Evolutionary conservation across 2,888 invertebrate genomes (phyloP), one percentile per base, ranked within the genome.

Genomic region (Lochmaea crataegi): DNA sequence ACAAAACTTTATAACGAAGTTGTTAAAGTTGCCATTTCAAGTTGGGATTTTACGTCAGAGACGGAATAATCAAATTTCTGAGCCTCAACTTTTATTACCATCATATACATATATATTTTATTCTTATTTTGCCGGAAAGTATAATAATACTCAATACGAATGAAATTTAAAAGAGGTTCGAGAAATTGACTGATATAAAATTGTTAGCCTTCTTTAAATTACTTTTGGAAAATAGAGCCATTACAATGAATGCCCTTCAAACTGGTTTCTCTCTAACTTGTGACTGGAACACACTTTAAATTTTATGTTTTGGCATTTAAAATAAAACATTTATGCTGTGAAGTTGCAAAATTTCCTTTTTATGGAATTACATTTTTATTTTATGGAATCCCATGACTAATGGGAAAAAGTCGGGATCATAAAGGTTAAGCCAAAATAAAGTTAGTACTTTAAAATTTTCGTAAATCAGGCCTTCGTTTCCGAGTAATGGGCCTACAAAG

Each of bases 11-110:
- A 74, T 78, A 75, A 78, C 75, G 76, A 74, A 75, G 76, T 77
- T 77, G 74, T 75, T 78, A 74, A 71, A 76, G 76, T 78, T 76
- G 75, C 75, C 76, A 75, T 77, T 77, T 78, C 73, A 73, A 76
- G 74, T 68, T 75, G 74, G 56, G 69, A 74, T 74, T 78, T 78
- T 76, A 66, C 73, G 42, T 63, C 73, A 68, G 63, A 66, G 57
- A 68, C 60, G 72, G 45, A 64, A 38, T 65, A 74, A 75, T 69
- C 74, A 65, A 66, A 71, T 76, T 76, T 72, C 74, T 68, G 57
- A 64, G 66, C 68, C 51, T 66, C 72, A 72, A 75, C 65, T 76
- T 74, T 76, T 71, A 73, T 73, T 58, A 53, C 68, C 18, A 45
- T 71, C 45, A 45, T 69, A 74, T 68, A 75, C 56, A 60, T 63